Percentiles rank a stretch among this genome's conserved stretches.
Conservation (phyloP, 1,140 invertebrate genomes). For the Camponotus floridanus region DNA sequence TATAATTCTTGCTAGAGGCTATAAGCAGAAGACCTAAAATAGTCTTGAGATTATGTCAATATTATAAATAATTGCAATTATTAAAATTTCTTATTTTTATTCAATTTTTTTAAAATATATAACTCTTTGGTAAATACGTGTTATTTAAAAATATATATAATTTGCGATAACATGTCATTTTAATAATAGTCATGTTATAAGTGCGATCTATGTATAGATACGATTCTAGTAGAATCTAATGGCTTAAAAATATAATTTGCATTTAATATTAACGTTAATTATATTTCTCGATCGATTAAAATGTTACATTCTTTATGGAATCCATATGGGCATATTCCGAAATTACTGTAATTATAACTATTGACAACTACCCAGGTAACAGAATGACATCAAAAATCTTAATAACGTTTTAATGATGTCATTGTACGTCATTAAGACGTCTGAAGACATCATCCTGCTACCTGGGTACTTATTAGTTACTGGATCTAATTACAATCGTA, state of each 20-base stretch:
- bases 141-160: slow-evolving; percentile 1
- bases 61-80: background rate
- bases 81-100: slow-evolving; percentile 8
- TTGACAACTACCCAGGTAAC: background rate
- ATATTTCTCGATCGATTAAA: background rate
- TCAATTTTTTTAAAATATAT: slow-evolving; percentile 7
- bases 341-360: background rate
- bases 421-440: too few species aligned
- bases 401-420: too few species aligned
- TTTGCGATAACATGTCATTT: background rate
- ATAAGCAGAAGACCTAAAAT: background rate
- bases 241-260: background rate
- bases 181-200: background rate
- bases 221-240: background rate
- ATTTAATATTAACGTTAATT: slow-evolving; percentile 14
- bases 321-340: background rate
- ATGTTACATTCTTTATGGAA: background rate
- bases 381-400: too few species aligned
- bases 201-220: background rate
- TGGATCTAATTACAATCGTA: background rate
- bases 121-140: background rate
- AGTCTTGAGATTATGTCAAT: background rate
- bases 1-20: too few species aligned
- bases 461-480: background rate
- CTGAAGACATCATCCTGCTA: too few species aligned